Base-by-base conservation (phyloP, 1,140 invertebrate genomes). In the Rhagoletis pomonella region DNA sequence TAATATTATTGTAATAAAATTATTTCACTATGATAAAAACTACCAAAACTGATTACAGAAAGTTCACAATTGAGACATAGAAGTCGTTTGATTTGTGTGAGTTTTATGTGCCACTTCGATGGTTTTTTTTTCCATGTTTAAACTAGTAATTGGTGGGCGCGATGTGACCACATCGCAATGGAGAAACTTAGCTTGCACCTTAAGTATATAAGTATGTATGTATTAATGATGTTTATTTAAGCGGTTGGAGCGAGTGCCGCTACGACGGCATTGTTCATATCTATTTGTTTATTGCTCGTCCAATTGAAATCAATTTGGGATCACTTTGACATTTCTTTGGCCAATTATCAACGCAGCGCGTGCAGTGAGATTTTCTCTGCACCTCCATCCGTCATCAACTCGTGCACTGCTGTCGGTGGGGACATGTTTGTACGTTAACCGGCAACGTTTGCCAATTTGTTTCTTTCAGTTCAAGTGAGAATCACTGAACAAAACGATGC, bases 401-500 rank as follows among this genome's bases (percentile, higher is more conserved):
- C 59, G 39, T 42, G 12, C 86, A 58, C n/a, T 42, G 39, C 39
- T 17, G 44, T 10, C 29, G 47, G 50, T 55, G 47, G n/a, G 5
- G n/a, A n/a, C 7, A 77, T 19, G 10, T 67, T 17, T 64, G 9
- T 29, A 59, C 55, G 29, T 59, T 59, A 47, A 4, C 58, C 84
- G 84, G 84, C 84, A 39, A 85, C 55, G 50, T 29, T 81, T 47
- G 73, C 50, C 81, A 84, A 12, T 55, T 55, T 59, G 17, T 85
- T 59, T 59, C 62, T 85, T 85, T 85, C 59, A 62, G 42, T 85
- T 85, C 6, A 62, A 85, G 19, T 85, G n/a, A 1, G 17, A n/a
- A 85, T n/a, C 58, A 85, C 62, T 85, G 2, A 60, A 85, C 14
- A 60, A 85, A 59, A 85, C 42, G 44, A 19, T 90, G 89, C 85